Base-by-base conservation (phyloP, 2,797 vertebrate genomes). In the Notolepis coatsorum region DNA sequence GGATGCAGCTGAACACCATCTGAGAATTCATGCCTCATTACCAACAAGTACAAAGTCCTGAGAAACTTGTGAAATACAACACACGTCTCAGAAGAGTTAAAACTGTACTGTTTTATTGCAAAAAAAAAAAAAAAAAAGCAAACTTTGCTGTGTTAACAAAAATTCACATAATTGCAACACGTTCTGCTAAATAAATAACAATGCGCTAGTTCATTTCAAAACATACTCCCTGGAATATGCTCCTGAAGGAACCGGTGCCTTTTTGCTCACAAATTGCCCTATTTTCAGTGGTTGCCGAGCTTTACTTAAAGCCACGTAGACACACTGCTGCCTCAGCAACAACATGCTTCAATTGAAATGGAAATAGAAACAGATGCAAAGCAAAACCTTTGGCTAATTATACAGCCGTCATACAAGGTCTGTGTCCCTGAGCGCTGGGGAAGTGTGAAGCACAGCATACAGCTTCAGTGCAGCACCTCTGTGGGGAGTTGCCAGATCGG, bases 191-290 rank as follows among this genome's bases (percentile, higher is more conserved):
- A 89, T 88, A 90, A 88, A 84, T 79, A 88, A 72, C 83, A 88
- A 75, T 71, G 71, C 60, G 68, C 79, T 83, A 65, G 71, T 84
- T 86, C 60, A 82, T 83, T 38, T 83, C 79, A 80, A 87, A 56
- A 64, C 73, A 75, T 52, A 81, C 72, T 85, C 85, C 69, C 4
- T 71, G 89, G 88, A 84, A 86, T 79, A 75, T 43, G 60, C 58
- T 80, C 68, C 79, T 77, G 84, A 59, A 81, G 75, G 71, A 79
- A 71, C 80, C 57, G 84, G 79, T 89, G 81, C 81, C 87, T 89
- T 89, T 93, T 91, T 92, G 91, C 91, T 92, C 92, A 92, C 89
- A 93, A 92, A 93, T 92, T 93, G 89, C 84, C 85, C 91, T 92
- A 90, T 90, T 92, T 92, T 88, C 88, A 82, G 75, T 66, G 61